A percentile compares a stretch with the other conserved stretches of the same genome.
These are phyloP conservation scores for Strigops habroptila DNA, from an alignment of 2,113 vertebrate species.

Conservation along the genomic window DNA sequence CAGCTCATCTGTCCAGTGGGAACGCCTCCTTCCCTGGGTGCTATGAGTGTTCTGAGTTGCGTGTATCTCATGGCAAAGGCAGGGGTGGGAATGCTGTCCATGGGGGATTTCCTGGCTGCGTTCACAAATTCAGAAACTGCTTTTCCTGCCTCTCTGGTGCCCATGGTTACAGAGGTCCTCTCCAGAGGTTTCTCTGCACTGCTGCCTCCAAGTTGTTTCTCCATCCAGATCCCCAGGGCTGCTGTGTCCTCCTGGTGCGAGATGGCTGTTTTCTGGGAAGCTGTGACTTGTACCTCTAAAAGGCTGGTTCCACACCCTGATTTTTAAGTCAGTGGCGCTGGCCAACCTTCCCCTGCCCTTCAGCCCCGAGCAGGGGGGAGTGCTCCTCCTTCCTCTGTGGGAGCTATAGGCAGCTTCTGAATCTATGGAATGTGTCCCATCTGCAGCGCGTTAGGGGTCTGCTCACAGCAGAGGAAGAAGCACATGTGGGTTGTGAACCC, in stretches of 20 bases:
- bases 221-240: background rate
- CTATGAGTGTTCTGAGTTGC: background rate
- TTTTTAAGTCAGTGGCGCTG: background rate
- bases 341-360: background rate
- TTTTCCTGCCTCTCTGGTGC: background rate
- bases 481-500: constrained; percentile 59
- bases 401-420: constrained; percentile 48
- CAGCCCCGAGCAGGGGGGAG: background rate
- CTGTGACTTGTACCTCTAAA: background rate
- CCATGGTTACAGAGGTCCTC: background rate
- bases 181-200: background rate
- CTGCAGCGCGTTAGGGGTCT: constrained; percentile 38
- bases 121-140: background rate
- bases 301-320: background rate
- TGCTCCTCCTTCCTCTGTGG: background rate
- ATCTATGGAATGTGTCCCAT: constrained; percentile 63
- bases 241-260: background rate
- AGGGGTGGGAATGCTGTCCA: background rate
- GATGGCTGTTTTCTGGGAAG: background rate
- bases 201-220: background rate
- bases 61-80: background rate
- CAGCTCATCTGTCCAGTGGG: background rate
- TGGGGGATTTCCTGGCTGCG: background rate
- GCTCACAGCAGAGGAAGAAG: constrained; percentile 9
- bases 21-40: background rate